phyloP scores from a whole-genome alignment of 64 coral and sea anemone species.

The Dendronephthya gigantea region DNA sequence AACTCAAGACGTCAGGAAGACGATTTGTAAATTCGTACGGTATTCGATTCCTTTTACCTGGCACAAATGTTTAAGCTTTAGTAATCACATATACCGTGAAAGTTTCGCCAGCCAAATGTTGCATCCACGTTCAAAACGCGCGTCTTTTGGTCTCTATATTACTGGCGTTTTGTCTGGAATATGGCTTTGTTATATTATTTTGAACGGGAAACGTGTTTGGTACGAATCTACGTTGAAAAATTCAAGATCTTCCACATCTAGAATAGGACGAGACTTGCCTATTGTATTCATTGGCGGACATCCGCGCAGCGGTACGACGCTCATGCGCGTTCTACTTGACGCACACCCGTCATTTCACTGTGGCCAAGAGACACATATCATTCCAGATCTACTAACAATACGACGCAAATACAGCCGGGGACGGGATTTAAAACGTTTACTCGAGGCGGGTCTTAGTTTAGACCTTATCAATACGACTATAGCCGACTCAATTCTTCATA shows the following conservation, averaged over 20 bases:
- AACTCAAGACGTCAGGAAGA: too few relatives aligned
- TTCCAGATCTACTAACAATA: constrained; percentile 63
- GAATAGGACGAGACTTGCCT: constrained; percentile 48
- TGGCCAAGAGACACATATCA: constrained; percentile 87
- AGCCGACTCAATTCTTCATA: constrained; percentile 61
- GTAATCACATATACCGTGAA: too few relatives aligned
- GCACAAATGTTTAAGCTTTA: not conserved
- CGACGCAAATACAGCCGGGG: constrained; percentile 24
- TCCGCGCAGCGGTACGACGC: constrained; percentile 84
- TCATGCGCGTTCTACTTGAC: constrained; percentile 85
- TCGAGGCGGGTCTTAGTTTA: constrained; percentile 54
- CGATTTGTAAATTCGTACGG: too few relatives aligned
- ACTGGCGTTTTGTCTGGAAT: not conserved
- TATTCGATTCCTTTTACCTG: not conserved
- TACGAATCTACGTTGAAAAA: too few relatives aligned
- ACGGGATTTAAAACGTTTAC: constrained; percentile 35
- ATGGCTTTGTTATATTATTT: not conserved
- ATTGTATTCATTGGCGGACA: constrained; percentile 87
- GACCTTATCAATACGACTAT: constrained; percentile 62
- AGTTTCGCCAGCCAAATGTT: too few relatives aligned
- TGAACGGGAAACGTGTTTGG: not conserved
- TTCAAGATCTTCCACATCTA: not conserved
- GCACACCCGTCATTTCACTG: constrained; percentile 79
- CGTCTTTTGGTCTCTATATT: not conserved
- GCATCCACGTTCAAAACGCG: too few relatives aligned